Evolutionary conservation across 2,888 invertebrate genomes (phyloP), one percentile per base, ranked within the genome.

Genomic region (Ceramica pisi): DNA sequence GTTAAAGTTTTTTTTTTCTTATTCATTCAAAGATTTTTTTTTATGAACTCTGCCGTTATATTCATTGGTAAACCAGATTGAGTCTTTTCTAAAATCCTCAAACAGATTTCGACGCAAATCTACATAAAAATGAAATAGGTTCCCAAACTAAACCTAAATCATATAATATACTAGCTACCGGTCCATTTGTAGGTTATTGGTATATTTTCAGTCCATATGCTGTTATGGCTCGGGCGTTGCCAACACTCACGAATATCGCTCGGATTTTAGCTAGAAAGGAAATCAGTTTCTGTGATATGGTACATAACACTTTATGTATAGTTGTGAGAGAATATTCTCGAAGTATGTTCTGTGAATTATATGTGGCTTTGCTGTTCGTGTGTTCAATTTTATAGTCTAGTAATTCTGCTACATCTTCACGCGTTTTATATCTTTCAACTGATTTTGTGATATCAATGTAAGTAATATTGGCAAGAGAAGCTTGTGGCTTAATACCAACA

Each of bases 201-300:
- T 72, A 82, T 68, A 72, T 78, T 72, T 80, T 78, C 68, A 72
- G 82, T 69, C 62, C 72, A 78, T 80, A 72, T 78, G 67, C 72
- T 81, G 65, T 68, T 63, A 79, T 26, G 63, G 64, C 72, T 59
- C 50, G 50, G 55, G 61, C 67, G 55, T 41, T 80, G 79, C 78
- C 79, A 82, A 78, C 67, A 80, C 79, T 78, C n/a, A 57, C 19
- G 67, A 67, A 65, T 65, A 83, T 83, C 66, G 64, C 67, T 56
- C 53, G 62, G 65, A 67, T 65, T 80, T 69, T 59, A 76, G 79
- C 63, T 66, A 19, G 57, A 75, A 80, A 80, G 83, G 83, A 83
- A 80, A 80, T 83, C 83, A 80, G 75, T 80, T 80, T 70, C 83
- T 62, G 57, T 56, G 65, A 82, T 68, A 73, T 55, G 46, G 56